phyloP scores from a whole-genome alignment of 1,140 invertebrate genomes.

The Temnothorax curvispinosus region DNA sequence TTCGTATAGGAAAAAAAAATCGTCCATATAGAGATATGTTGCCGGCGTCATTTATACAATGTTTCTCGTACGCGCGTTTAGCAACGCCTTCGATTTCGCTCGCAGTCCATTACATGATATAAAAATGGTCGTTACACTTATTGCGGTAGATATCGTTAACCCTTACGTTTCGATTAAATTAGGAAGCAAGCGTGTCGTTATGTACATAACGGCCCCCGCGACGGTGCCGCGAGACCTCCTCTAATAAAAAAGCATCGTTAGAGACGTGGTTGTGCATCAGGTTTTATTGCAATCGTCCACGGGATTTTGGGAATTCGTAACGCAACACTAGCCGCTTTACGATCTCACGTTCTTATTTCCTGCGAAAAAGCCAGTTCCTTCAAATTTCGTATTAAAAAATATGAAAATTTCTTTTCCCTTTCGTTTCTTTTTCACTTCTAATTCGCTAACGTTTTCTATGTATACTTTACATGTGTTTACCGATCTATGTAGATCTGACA shows the following conservation, averaged over 20 bases:
- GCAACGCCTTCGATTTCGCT: slow-evolving; percentile 53
- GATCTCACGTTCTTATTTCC: neutral
- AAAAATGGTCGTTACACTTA: slow-evolving; percentile 71
- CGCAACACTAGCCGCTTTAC: slow-evolving; percentile 48
- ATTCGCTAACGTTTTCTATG: slow-evolving; percentile 29
- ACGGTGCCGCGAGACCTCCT: slow-evolving; percentile 18
- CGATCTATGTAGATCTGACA: slow-evolving; percentile 61
- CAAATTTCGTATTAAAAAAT: slow-evolving; percentile 68
- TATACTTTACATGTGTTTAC: slow-evolving; percentile 67
- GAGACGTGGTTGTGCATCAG: slow-evolving; percentile 59
- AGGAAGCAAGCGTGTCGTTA: slow-evolving; percentile 72
- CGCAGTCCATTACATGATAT: slow-evolving; percentile 68
- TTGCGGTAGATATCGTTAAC: slow-evolving; percentile 64
- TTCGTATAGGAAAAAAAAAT: slow-evolving; percentile 73
- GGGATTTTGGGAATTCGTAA: slow-evolving; percentile 33
- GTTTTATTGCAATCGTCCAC: slow-evolving; percentile 40
- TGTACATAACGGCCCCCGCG: slow-evolving; percentile 67
- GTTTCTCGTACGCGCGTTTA: slow-evolving; percentile 60
- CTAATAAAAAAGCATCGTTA: slow-evolving; percentile 60
- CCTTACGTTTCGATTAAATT: slow-evolving; percentile 58
- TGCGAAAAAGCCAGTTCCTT: slow-evolving; percentile 26
- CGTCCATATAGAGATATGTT: slow-evolving; percentile 74
- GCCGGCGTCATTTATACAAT: slow-evolving; percentile 67
- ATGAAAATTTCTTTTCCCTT: slow-evolving; percentile 25
- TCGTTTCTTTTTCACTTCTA: slow-evolving; percentile 9